phyloP scores from a whole-genome alignment of 2,113 vertebrate species.

The Neodon shergylaensis region DNA sequence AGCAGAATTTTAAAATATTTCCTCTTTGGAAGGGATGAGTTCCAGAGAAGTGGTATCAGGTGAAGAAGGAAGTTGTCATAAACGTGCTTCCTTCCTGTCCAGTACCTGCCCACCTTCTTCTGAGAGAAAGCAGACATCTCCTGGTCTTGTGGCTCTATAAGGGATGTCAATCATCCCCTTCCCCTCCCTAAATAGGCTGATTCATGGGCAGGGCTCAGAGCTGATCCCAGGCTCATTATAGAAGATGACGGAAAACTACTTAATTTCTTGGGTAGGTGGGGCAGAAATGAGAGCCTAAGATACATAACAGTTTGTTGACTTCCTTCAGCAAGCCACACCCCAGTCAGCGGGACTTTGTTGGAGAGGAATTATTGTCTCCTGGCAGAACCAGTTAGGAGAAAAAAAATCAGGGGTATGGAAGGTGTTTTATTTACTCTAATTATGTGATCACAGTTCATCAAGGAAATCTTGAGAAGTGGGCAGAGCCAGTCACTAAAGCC shows the following conservation, averaged over 20 bases:
- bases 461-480: neutral
- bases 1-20: neutral
- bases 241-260: neutral
- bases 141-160: neutral
- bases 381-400: neutral
- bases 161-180: neutral
- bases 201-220: neutral
- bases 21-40: neutral
- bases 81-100: neutral
- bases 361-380: neutral
- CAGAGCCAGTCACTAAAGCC: no score
- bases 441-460: neutral
- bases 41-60: neutral
- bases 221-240: neutral
- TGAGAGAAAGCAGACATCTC: neutral
- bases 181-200: neutral
- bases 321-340: neutral
- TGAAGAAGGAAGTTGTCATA: neutral
- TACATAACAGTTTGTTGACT: neutral
- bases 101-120: neutral
- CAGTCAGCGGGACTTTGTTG: neutral
- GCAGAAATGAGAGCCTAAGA: neutral
- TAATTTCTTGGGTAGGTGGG: neutral
- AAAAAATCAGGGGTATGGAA: neutral
- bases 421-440: neutral